Evolutionary conservation across 1,140 invertebrate genomes (phyloP).

Genomic region (Heliconius hewitsoni): DNA sequence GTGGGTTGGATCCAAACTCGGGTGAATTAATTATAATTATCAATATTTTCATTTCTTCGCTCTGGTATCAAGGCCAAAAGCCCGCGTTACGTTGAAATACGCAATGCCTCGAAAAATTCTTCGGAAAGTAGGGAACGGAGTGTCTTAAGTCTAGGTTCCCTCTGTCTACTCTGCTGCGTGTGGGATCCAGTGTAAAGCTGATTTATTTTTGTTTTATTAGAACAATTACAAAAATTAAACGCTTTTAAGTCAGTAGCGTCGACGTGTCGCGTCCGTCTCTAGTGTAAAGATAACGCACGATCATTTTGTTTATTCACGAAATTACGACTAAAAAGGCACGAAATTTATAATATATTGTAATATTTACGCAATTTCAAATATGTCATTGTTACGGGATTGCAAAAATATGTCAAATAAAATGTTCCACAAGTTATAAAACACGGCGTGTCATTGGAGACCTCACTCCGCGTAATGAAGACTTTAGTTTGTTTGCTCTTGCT

Average conservation of each 20-base stretch:
- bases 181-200: background rate
- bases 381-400: conserved; percentile 4
- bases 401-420: background rate
- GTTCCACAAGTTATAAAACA: background rate
- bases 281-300: background rate
- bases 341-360: background rate
- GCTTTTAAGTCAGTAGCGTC: background rate
- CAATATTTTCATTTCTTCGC: too few relatives aligned
- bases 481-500: background rate
- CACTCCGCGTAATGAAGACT: background rate
- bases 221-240: background rate
- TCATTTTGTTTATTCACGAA: background rate
- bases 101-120: too few relatives aligned
- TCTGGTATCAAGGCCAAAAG: too few relatives aligned
- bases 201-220: too few relatives aligned
- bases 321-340: background rate
- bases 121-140: background rate
- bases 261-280: background rate
- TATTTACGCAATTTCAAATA: conserved; percentile 1
- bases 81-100: too few relatives aligned
- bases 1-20: too few relatives aligned
- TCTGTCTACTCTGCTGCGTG: background rate
- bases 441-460: background rate
- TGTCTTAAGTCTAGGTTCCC: background rate
- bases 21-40: too few relatives aligned